A percentile compares a stretch with the other conserved stretches of the same genome.
Evolutionary conservation across 2,113 vertebrate species (phyloP).

Genomic region (Orientallactaga bullata): DNA sequence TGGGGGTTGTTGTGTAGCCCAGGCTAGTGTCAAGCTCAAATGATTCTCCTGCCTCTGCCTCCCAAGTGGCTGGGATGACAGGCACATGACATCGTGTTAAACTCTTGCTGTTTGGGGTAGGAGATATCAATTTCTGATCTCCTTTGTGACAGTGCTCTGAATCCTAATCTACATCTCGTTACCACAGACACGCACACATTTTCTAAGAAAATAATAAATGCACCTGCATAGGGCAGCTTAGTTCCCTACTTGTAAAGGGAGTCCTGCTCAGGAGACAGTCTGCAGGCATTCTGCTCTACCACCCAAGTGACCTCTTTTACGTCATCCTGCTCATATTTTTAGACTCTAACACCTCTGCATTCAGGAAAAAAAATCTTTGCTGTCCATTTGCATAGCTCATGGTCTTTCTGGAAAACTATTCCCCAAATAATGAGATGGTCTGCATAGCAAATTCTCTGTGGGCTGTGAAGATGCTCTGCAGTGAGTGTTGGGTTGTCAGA

Average conservation of each 20-base stretch:
- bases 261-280: background rate
- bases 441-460: background rate
- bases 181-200: background rate
- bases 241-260: background rate
- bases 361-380: conserved; percentile 33
- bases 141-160: background rate
- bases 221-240: background rate
- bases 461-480: background rate
- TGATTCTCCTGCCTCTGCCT: background rate
- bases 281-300: background rate
- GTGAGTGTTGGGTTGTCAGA: background rate
- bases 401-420: background rate
- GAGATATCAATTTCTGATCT: background rate
- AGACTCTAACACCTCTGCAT: conserved; percentile 50
- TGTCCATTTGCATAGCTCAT: conserved; percentile 43
- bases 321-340: conserved; percentile 55
- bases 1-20: background rate
- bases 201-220: background rate
- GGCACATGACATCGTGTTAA: background rate
- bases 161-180: background rate
- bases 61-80: background rate
- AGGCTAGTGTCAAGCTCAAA: background rate
- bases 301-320: background rate
- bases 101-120: background rate
- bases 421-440: background rate